Conservation (phyloP, 2,888 invertebrate genomes). For the Sesamia inferens region DNA sequence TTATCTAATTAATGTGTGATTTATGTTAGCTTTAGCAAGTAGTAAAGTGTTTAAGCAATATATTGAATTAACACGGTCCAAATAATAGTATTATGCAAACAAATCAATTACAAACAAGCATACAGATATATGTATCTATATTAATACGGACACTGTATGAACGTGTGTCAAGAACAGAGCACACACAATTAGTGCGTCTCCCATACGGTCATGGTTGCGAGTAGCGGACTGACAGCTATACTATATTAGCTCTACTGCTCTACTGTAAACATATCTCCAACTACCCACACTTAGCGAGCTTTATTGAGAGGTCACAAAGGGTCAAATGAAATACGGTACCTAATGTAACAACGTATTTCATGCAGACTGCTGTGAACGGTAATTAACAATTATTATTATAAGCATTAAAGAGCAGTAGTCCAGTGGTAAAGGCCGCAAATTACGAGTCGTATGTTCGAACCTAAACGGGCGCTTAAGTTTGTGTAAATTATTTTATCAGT, state of each 20-base stretch:
- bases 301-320: conserved; percentile 14
- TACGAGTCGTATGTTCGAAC: background rate
- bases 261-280: conserved; percentile 33
- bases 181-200: conserved; percentile 50
- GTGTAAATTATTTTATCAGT: background rate
- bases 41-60: background rate
- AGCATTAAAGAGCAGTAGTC: background rate
- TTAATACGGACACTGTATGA: conserved; percentile 29
- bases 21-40: too few relatives aligned
- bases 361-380: background rate
- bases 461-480: background rate
- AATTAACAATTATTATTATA: background rate
- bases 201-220: conserved; percentile 21
- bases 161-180: conserved; percentile 47
- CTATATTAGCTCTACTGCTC: conserved; percentile 9
- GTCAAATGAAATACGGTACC: background rate
- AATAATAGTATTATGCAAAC: background rate
- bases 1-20: background rate
- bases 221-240: conserved; percentile 35
- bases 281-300: conserved; percentile 26
- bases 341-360: background rate
- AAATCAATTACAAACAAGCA: conserved; percentile 32
- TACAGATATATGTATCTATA: conserved; percentile 15
- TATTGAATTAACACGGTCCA: background rate
- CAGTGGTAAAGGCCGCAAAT: background rate